Conservation (phyloP, 2,113 vertebrate genomes). For the Hiodon tergisus region DNA sequence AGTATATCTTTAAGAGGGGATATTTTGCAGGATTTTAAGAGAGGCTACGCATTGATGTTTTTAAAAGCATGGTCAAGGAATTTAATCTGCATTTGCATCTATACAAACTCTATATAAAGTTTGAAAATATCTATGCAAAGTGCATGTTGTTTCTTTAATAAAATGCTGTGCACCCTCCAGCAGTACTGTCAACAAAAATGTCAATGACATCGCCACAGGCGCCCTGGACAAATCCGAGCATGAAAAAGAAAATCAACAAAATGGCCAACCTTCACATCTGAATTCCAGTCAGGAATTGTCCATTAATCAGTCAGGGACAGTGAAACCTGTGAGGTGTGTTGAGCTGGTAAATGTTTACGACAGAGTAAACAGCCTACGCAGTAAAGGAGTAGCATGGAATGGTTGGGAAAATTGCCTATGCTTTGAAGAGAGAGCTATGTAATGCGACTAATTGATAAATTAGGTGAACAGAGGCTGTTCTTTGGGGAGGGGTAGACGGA, state of each 20-base stretch:
- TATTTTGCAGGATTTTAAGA: too few relatives aligned
- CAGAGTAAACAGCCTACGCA: not conserved
- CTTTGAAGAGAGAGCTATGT: not conserved
- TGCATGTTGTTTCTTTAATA: too few relatives aligned
- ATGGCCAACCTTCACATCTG: not conserved
- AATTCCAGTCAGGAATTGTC: not conserved
- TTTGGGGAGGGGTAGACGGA: not conserved
- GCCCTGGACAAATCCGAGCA: not conserved
- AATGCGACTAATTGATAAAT: not conserved
- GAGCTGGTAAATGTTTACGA: conserved; percentile 2
- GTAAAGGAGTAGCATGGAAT: not conserved
- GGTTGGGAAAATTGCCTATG: not conserved
- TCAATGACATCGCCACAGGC: too few relatives aligned
- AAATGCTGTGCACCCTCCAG: too few relatives aligned
- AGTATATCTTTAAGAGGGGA: too few relatives aligned
- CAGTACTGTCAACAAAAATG: too few relatives aligned
- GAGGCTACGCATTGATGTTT: too few relatives aligned
- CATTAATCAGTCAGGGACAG: not conserved
- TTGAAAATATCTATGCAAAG: too few relatives aligned
- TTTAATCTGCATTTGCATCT: too few relatives aligned
- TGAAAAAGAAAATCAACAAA: conserved; percentile 8
- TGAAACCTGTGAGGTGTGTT: conserved; percentile 4
- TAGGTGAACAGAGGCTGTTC: conserved; percentile 11
- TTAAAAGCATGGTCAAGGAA: too few relatives aligned
- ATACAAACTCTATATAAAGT: too few relatives aligned